Conservation (phyloP, 2,113 vertebrate species). For the Cichladusa arquata region DNA sequence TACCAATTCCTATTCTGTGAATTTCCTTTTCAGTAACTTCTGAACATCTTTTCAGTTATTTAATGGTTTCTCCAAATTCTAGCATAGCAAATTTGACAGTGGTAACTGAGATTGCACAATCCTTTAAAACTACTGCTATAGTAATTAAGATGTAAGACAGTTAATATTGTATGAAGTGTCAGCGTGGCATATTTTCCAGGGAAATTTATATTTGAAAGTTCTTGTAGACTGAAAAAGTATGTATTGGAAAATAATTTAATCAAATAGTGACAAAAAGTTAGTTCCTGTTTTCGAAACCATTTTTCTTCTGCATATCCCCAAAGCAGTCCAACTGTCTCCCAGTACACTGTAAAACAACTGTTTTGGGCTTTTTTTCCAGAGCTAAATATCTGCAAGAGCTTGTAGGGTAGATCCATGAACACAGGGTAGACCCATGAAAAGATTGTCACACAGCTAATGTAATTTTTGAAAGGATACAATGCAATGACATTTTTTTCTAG, state of each 20-base stretch:
- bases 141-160: background rate
- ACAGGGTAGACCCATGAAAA: background rate
- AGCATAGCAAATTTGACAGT: background rate
- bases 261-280: background rate
- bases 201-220: background rate
- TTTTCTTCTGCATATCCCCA: background rate
- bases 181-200: background rate
- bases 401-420: background rate
- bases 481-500: background rate
- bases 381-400: background rate
- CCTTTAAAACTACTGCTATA: background rate
- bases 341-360: background rate
- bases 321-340: background rate
- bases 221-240: background rate
- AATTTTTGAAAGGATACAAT: constrained; percentile 29
- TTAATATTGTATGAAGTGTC: background rate
- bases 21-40: background rate
- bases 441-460: background rate
- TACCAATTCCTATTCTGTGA: background rate
- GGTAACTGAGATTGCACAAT: background rate
- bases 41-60: background rate
- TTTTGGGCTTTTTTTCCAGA: background rate
- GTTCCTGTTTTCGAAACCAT: background rate
- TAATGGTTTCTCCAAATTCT: background rate
- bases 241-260: background rate